Evolutionary conservation across 2,113 vertebrate species (phyloP).

Genomic region (Zapus hudsonius): DNA sequence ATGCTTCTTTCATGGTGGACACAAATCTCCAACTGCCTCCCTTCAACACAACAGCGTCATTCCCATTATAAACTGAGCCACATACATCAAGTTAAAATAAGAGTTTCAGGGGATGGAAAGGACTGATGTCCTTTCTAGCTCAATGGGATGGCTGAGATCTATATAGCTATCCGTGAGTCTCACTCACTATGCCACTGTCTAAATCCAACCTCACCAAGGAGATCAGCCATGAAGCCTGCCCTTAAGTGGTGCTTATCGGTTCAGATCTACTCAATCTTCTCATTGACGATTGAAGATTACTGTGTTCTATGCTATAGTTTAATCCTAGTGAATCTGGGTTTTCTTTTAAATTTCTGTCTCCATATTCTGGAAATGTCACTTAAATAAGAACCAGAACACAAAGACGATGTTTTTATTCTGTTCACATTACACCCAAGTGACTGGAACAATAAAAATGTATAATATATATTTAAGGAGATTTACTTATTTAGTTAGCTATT

Average conservation of each 20-base stretch:
- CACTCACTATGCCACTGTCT: neutral
- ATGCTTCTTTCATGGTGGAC: conserved; percentile 26
- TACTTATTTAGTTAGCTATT: neutral
- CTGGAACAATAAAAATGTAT: neutral
- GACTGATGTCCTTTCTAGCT: neutral
- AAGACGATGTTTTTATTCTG: neutral
- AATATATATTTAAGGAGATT: neutral
- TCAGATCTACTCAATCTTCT: rapidly evolving
- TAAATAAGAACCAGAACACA: no score
- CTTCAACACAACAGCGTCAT: neutral
- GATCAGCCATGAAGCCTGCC: neutral
- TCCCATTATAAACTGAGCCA: conserved; percentile 14
- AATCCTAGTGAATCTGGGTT: neutral
- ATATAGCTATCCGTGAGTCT: rapidly evolving
- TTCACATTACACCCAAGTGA: neutral
- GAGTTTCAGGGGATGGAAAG: neutral
- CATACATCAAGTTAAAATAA: conserved; percentile 40
- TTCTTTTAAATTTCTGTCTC: neutral
- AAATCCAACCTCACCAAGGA: neutral
- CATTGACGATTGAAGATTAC: neutral
- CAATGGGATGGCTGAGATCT: neutral
- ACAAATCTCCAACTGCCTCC: conserved; percentile 28
- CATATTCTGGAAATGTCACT: neutral
- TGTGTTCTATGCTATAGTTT: neutral
- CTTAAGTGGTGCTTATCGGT: neutral